These are phyloP conservation scores for Oceanodroma tethys DNA, from an alignment of 2,113 vertebrate genomes.

Conservation along the genomic window DNA sequence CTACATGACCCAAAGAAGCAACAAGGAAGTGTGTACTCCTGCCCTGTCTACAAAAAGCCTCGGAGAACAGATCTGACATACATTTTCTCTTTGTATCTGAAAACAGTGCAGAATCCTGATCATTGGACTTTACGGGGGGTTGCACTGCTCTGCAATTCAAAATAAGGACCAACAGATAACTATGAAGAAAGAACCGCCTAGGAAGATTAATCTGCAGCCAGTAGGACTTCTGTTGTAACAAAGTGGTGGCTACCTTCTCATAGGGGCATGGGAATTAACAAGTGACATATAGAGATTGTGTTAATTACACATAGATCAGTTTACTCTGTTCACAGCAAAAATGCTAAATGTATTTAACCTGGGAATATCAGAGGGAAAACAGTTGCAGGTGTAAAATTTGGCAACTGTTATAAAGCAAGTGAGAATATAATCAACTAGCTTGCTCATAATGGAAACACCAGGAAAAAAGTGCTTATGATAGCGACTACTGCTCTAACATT, in stretches of 20 bases:
- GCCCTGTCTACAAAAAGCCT: slow-evolving; percentile 85
- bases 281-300: neutral
- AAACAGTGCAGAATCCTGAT: slow-evolving; percentile 71
- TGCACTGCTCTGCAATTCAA: slow-evolving; percentile 81
- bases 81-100: slow-evolving; percentile 77
- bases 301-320: neutral
- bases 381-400: neutral
- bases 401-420: neutral
- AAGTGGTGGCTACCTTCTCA: neutral
- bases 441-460: neutral
- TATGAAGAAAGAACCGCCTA: neutral
- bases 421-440: neutral
- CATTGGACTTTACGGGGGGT: slow-evolving; percentile 82
- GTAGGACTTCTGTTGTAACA: neutral
- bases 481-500: neutral
- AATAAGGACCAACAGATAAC: slow-evolving; percentile 22
- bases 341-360: neutral
- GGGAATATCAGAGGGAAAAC: neutral
- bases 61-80: slow-evolving; percentile 81
- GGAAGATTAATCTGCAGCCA: neutral
- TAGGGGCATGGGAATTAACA: neutral
- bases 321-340: neutral
- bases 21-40: slow-evolving; percentile 65
- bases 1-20: slow-evolving; percentile 55
- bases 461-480: neutral